These are phyloP conservation scores for Actenoides lindsayi DNA, from an alignment of 2,113 vertebrate species.

Conservation along the genomic window DNA sequence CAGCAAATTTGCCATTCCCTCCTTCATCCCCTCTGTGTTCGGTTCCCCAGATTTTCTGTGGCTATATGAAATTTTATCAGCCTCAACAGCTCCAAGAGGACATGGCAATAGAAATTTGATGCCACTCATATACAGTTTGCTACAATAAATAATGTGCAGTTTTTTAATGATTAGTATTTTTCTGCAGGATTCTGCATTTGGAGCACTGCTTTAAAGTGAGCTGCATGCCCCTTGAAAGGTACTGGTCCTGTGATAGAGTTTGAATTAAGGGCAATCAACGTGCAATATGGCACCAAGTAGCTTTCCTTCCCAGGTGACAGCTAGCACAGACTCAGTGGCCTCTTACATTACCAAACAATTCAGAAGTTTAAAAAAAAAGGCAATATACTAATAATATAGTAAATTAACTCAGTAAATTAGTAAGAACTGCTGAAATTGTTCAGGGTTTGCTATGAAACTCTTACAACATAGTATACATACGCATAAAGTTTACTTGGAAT, in stretches of 20 bases:
- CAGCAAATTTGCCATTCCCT: conserved; percentile 69
- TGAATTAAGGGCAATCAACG: background rate
- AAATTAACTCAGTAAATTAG: background rate
- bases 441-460: background rate
- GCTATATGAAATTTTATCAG: conserved; percentile 58
- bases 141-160: background rate
- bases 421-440: background rate
- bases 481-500: background rate
- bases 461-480: background rate
- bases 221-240: background rate
- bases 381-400: background rate
- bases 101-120: conserved; percentile 36
- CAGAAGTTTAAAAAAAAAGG: background rate
- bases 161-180: background rate
- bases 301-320: background rate
- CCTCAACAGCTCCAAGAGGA: conserved; percentile 7
- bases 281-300: background rate
- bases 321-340: background rate
- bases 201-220: background rate
- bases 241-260: background rate
- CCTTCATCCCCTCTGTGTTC: conserved; percentile 15
- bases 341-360: background rate
- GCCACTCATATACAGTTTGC: background rate
- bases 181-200: background rate
- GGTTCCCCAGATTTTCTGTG: conserved; percentile 27